These are phyloP conservation scores for Antrozous pallidus DNA, from an alignment of 2,797 vertebrate species.

Conservation along the genomic window DNA sequence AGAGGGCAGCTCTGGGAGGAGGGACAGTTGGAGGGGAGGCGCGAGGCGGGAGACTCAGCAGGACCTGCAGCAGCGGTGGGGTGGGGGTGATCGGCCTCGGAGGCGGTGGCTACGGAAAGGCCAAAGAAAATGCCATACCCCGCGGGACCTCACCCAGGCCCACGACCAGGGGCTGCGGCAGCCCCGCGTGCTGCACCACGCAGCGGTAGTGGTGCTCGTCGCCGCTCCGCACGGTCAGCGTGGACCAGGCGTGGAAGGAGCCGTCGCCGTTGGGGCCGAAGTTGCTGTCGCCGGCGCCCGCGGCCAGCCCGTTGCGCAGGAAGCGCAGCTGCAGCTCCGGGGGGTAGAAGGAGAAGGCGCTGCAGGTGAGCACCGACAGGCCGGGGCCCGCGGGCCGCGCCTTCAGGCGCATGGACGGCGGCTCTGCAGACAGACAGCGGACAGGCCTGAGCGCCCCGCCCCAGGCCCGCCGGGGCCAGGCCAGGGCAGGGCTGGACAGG, in stretches of 20 bases:
- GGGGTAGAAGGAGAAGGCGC: constrained; percentile 70
- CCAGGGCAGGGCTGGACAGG: background rate
- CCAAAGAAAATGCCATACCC: background rate
- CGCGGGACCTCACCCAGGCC: constrained; percentile 54
- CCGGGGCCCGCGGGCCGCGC: background rate
- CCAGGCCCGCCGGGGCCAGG: background rate
- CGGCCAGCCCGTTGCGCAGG: constrained; percentile 30
- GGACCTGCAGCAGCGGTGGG: background rate
- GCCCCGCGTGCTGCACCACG: constrained; percentile 56
- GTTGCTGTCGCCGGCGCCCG: background rate
- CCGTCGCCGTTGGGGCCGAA: constrained; percentile 58
- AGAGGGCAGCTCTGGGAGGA: background rate
- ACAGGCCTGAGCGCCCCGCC: background rate
- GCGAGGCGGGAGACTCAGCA: background rate
- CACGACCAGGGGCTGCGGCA: constrained; percentile 39
- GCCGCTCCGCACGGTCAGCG: constrained; percentile 30
- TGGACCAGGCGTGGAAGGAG: constrained; percentile 66
- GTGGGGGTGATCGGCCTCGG: background rate
- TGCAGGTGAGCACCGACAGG: constrained; percentile 64
- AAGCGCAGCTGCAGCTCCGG: constrained; percentile 66
- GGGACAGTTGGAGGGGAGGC: background rate
- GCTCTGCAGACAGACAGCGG: constrained; percentile 49
- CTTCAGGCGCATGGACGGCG: constrained; percentile 68
- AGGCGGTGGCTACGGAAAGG: background rate
- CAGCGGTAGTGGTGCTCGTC: constrained; percentile 65